These are phyloP conservation scores for human DNA, from an alignment of 2,113 vertebrate species.

Conservation along the genomic window DNA sequence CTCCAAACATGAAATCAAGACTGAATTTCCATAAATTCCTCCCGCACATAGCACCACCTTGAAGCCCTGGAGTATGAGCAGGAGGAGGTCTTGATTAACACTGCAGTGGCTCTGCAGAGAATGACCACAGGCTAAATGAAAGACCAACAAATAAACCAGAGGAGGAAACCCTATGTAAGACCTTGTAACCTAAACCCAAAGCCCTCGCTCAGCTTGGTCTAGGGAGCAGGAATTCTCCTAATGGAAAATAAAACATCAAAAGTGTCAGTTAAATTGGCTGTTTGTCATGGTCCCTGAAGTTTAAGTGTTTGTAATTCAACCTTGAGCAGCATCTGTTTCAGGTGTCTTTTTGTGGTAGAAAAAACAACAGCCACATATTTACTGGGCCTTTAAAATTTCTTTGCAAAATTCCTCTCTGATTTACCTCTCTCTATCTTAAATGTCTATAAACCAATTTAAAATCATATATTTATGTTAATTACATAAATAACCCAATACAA, in stretches of 20 bases:
- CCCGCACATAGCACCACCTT: neutral
- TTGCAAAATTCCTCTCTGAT: neutral
- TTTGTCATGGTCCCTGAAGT: neutral
- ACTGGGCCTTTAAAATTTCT: slow-evolving; percentile 10
- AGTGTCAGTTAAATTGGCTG: neutral
- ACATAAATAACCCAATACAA: neutral
- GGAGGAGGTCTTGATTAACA: neutral
- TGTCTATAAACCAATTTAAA: neutral
- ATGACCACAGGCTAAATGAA: neutral
- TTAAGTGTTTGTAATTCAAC: neutral
- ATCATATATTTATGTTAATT: neutral
- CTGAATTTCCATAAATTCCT: slow-evolving; percentile 16
- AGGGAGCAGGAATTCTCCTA: neutral
- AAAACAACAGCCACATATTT: neutral
- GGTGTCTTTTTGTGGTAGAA: neutral
- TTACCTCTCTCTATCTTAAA: neutral
- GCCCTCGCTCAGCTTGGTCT: neutral
- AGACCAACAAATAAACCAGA: neutral
- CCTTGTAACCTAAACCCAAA: neutral
- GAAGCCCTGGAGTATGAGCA: neutral
- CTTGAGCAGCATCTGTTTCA: neutral
- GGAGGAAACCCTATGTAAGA: neutral
- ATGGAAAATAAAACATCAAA: neutral
- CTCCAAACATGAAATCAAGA: neutral
- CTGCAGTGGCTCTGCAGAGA: neutral